Evolutionary conservation across 2,797 vertebrate species (phyloP).

Genomic region (Dendrocincla fuliginosa): DNA sequence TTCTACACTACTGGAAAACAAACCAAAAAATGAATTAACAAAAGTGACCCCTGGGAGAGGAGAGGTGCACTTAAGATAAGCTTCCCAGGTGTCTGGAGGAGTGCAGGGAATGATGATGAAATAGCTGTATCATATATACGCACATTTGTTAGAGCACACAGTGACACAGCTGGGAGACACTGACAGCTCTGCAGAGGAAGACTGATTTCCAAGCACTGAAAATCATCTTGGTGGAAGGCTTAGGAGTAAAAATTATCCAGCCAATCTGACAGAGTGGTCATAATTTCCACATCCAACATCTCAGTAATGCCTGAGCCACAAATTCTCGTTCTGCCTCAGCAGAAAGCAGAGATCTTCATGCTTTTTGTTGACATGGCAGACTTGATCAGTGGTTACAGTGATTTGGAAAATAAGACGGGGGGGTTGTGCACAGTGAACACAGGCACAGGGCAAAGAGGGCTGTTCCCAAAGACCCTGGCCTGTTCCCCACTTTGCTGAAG

Average conservation of each 20-base stretch:
- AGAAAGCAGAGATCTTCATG: not conserved
- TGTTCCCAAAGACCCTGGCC: not conserved
- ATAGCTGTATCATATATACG: not conserved
- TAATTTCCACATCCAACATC: not conserved
- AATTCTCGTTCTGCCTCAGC: not conserved
- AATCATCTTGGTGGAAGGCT: conserved; percentile 19
- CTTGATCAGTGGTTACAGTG: not conserved
- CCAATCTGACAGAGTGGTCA: conserved; percentile 22
- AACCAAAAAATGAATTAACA: not conserved
- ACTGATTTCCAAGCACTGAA: conserved; percentile 23
- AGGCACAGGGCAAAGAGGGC: not conserved
- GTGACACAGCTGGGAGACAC: conserved; percentile 17
- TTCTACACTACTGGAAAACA: not conserved
- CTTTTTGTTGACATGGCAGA: not conserved
- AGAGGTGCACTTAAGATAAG: conserved; percentile 23
- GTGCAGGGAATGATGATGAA: conserved; percentile 30
- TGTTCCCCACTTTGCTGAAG: not conserved
- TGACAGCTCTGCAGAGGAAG: conserved; percentile 43
- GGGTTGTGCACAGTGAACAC: not conserved
- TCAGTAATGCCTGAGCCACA: not conserved
- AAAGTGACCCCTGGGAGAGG: conserved; percentile 11
- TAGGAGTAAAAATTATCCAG: conserved; percentile 22
- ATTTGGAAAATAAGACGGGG: not conserved
- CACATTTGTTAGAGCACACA: conserved; percentile 33
- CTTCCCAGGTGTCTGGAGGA: conserved; percentile 10